Evolutionary conservation across 2,888 invertebrate genomes (phyloP).

Genomic region (Cosmia pyralina): DNA sequence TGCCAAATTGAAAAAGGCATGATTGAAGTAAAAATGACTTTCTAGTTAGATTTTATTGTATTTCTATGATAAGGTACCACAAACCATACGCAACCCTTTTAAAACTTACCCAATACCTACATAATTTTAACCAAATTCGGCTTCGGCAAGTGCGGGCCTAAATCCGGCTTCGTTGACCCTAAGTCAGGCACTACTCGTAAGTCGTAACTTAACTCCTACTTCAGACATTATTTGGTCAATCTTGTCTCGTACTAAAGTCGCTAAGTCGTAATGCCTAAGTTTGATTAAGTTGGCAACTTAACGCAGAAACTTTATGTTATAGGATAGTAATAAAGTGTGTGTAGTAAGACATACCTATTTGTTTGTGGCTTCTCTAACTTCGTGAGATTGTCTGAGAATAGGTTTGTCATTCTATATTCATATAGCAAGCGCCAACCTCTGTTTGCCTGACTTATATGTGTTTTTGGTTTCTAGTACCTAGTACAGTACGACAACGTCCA

Average conservation of each 20-base stretch:
- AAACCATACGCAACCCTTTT: conserved; percentile 27
- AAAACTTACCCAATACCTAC: conserved; percentile 30
- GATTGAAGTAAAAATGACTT: background rate
- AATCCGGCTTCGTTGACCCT: conserved; percentile 39
- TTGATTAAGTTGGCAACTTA: conserved; percentile 64
- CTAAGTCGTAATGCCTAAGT: conserved; percentile 55
- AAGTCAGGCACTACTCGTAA: conserved; percentile 13
- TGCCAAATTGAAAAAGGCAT: background rate
- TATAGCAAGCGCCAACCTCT: background rate
- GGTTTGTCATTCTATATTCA: background rate
- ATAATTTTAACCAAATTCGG: conserved; percentile 24
- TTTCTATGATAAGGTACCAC: background rate
- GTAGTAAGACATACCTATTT: conserved; percentile 34
- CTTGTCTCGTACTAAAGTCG: conserved; percentile 50
- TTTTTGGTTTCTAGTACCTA: background rate
- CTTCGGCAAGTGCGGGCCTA: conserved; percentile 9
- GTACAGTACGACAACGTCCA: too few species aligned
- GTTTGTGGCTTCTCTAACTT: conserved; percentile 28
- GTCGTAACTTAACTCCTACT: conserved; percentile 23
- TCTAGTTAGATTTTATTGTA: background rate
- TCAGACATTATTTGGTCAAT: conserved; percentile 56
- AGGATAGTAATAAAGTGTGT: conserved; percentile 46
- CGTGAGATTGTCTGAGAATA: conserved; percentile 13
- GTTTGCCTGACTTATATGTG: background rate
- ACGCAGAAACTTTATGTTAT: conserved; percentile 46